Percentiles rank a stretch among this genome's conserved stretches.
Conservation (phyloP, 2,888 invertebrate genomes). For the Phasia obesa region DNA sequence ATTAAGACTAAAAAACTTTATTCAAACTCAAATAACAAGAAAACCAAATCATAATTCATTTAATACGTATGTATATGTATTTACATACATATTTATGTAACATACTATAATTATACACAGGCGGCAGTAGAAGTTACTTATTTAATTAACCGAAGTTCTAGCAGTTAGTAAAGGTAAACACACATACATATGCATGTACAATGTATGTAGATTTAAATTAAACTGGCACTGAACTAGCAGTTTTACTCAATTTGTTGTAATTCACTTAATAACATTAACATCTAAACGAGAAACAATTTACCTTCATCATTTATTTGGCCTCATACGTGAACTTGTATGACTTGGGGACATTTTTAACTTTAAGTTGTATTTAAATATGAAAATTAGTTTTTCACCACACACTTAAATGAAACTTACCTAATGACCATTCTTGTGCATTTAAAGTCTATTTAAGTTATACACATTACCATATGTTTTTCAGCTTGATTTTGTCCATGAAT, state of each 20-base stretch:
- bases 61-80: background rate
- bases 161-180: background rate
- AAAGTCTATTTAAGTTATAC: no score
- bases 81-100: background rate
- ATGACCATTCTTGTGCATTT: no score
- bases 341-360: no score
- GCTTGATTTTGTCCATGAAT: no score
- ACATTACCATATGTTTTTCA: no score
- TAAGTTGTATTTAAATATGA: no score
- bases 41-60: background rate
- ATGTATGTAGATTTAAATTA: background rate
- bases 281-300: background rate
- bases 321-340: background rate
- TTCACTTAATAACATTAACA: background rate
- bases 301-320: background rate
- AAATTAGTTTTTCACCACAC: no score
- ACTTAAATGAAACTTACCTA: no score
- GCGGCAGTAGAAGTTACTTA: background rate
- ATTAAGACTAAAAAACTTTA: background rate
- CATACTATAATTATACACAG: background rate
- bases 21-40: background rate
- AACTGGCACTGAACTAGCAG: background rate
- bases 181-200: background rate
- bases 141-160: background rate
- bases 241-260: background rate